Evolutionary conservation across 2,888 invertebrate genomes (phyloP), one percentile per base, ranked within the genome.

Genomic region (Hydrotaea cyrtoneurina): DNA sequence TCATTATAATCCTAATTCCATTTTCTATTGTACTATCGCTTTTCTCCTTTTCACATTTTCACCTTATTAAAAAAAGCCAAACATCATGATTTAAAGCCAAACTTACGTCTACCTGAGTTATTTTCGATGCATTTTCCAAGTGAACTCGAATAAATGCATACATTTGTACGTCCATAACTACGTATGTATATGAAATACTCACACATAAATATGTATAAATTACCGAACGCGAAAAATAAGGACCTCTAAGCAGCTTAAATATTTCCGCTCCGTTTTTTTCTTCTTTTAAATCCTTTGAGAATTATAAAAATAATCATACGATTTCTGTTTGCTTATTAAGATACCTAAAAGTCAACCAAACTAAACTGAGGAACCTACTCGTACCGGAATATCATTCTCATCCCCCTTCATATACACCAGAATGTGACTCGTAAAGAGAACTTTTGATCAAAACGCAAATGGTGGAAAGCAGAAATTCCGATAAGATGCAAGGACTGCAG

Each of bases 241-340:
- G 17, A 69, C 13, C 55, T 77, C 23, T 69, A 57, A 77, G 31
- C 57, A 43, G 43, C 66, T 77, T 69, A 77, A 69, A 77, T 55
- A 2, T 57, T 53, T 77, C 53, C 23, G 21, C 13, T 21, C 3
- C 11, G 53, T 39, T 3, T 21, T 76, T n/a, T n/a, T n/a, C n/a
- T n/a, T 53, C 53, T 10, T 66, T 23, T 19, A 77, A 77, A 57
- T 69, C 46, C 43, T 77, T 77, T 69, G 57, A 26, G 17, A 55
- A 55, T 57, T 69, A 17, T 43, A 57, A 55, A 69, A 69, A 69
- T 36, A 77, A 77, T 77, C 64, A 17, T 57, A 77, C 17, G 69
- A 66, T 69, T 76, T 64, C 50, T 76, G 59, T 59, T 78, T 71
- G 71, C 78, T 71, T 71, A 71, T 78, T 71, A 71, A 46, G 64